These are phyloP conservation scores for Tympanuchus pallidicinctus DNA, from an alignment of 2,113 vertebrate species.

Conservation along the genomic window DNA sequence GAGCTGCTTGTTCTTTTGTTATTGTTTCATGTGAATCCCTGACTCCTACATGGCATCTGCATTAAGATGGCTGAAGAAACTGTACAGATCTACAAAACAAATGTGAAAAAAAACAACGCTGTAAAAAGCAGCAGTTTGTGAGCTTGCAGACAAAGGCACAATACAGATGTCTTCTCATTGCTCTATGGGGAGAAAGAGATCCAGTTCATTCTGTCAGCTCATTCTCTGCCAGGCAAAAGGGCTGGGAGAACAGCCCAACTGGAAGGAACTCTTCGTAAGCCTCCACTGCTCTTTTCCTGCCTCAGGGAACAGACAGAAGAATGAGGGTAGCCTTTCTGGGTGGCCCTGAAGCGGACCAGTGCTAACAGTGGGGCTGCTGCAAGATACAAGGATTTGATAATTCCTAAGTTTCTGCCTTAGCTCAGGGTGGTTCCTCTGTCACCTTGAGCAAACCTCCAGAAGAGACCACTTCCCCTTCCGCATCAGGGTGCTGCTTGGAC, in stretches of 20 bases:
- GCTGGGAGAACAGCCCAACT: background rate
- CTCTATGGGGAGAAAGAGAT: accelerated
- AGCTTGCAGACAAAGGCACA: background rate
- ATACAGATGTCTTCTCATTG: background rate
- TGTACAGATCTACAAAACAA: background rate
- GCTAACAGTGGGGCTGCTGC: background rate
- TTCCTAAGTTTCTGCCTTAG: background rate
- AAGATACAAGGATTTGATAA: background rate
- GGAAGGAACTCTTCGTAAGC: background rate
- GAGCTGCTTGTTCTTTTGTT: background rate
- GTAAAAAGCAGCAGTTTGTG: background rate
- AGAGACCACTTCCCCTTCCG: background rate
- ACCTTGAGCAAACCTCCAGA: background rate
- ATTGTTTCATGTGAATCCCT: background rate
- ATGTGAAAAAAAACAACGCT: background rate
- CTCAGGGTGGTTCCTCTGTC: background rate
- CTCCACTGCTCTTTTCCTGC: background rate
- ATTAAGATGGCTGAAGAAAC: background rate
- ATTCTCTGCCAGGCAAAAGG: background rate
- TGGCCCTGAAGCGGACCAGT: background rate
- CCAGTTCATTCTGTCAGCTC: background rate
- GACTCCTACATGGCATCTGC: background rate
- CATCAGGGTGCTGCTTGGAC: background rate
- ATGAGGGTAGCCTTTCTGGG: background rate
- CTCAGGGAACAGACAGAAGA: background rate